Percentiles rank a stretch among this genome's conserved stretches.
phyloP scores from a whole-genome alignment of 37 sponge, comb jelly and placozoan species.

The Spongilla lacustris region DNA sequence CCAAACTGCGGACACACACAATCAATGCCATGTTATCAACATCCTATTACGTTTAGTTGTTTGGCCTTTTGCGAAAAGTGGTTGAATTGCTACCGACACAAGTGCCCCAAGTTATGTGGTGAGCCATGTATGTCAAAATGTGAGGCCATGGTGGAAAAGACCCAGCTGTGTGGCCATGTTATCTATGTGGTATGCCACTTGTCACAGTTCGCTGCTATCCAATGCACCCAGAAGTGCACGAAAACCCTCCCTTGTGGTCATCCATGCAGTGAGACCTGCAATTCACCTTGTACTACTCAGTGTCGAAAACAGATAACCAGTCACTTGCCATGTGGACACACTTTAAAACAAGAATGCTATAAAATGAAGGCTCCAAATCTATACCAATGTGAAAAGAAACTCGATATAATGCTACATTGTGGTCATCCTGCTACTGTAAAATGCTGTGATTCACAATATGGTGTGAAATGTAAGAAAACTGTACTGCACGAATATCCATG shows the following conservation, averaged over 20 bases:
- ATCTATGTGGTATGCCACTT: constrained; percentile 25
- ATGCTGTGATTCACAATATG: constrained; percentile 47
- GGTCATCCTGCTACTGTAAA: constrained; percentile 63
- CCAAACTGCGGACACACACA: neutral
- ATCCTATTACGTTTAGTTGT: neutral
- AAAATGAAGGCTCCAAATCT: neutral
- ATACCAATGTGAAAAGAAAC: constrained; percentile 30
- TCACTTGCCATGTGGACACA: constrained; percentile 66
- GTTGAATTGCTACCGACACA: constrained; percentile 43
- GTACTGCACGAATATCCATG: constrained; percentile 28
- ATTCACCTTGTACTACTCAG: constrained; percentile 30
- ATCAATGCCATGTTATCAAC: constrained; percentile 24
- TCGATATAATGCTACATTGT: constrained; percentile 26
- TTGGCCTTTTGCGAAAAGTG: neutral
- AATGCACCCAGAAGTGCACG: constrained; percentile 39
- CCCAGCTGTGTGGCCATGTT: too few species aligned
- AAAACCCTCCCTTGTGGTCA: constrained; percentile 54
- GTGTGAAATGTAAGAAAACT: neutral
- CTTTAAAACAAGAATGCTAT: constrained; percentile 16
- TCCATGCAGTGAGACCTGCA: constrained; percentile 53
- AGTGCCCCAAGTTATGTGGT: constrained; percentile 55
- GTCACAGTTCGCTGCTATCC: neutral
- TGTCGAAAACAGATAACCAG: constrained; percentile 35
- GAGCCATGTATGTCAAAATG: constrained; percentile 50
- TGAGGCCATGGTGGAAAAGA: constrained; percentile 68